Evolutionary conservation across 2,888 invertebrate species (phyloP), one percentile per base, ranked within the genome.

Genomic region (Habrosyne pyritoides): DNA sequence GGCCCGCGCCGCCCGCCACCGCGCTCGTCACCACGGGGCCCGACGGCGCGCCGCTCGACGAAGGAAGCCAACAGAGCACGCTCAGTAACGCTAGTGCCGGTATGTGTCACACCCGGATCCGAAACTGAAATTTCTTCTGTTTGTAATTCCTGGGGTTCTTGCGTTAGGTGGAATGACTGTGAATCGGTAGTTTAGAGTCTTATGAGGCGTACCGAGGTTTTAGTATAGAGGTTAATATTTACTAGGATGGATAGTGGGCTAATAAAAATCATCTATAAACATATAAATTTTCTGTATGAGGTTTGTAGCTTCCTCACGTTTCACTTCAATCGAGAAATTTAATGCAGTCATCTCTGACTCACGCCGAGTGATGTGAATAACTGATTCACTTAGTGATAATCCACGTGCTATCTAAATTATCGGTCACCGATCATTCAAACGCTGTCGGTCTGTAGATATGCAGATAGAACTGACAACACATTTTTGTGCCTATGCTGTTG

Each of bases 51-150:
- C 95, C 96, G 48, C 94, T 98, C 67, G 98, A 98, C 85, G 98
- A 98, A 87, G 98, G 96, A 74, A 97, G 97, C 74, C 98, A 98
- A 86, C 98, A 98, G 89, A 98, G 98, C 77, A 98, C 98, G 67
- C 94, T 98, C 67, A 98, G 97, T 57, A 98, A 98, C 89, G 97
- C 98, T 60, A 98, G 98, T 66, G 97, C 97, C 82, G 97, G 97
- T 97, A 86, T 81, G 88, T 80, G n/a, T n/a, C n/a, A n/a, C n/a
- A n/a, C n/a, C n/a, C n/a, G n/a, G n/a, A n/a, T n/a, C n/a, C n/a
- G n/a, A n/a, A n/a, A n/a, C n/a, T n/a, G n/a, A n/a, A n/a, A n/a
- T n/a, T n/a, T n/a, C n/a, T n/a, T n/a, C n/a, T n/a, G n/a, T n/a
- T n/a, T n/a, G n/a, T n/a, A n/a, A n/a, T n/a, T n/a, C n/a, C n/a